Evolutionary conservation across 92 coral and sea anemone genomes (phyloP), one percentile per base, ranked within the genome.

Genomic region (Galaxea fascicularis): DNA sequence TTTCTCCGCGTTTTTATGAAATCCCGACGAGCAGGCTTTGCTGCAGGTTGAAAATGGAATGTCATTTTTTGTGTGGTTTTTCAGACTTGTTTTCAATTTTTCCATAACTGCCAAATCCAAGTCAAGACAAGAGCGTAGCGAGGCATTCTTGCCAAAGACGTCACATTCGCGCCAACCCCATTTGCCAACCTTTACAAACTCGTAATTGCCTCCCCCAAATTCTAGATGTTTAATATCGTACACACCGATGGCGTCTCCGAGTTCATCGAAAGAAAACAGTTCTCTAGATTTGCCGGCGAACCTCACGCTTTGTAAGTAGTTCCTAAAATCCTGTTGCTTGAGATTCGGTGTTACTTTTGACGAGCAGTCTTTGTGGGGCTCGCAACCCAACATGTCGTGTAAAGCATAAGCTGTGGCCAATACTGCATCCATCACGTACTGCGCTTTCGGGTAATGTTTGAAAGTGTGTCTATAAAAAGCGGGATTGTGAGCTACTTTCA

Each of bases 351-450:
- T 54, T 24, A 82, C 39, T 74, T 73, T 87, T 28, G 47, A 8
- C 1, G 91, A 62, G 78, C 98, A 94, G 58, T 86, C 90, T 71
- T 86, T 84, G 62, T 89, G 41, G 0, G 95, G 92, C 52, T 78
- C 51, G 31, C 98, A 95, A 0, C 96, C 95, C 20, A 95, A 82
- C 86, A 94, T 85, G 76, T 94, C 84, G 71, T 95, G 98, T 51
- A 95, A 71, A 4, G 98, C 93, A 45, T 91, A 90, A 0, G 98
- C 98, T 9, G 88, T 74, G 10, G 98, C 90, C 2, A 94, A 68
- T 0, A 95, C 98, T 9, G 98, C 98, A 59, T 95, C 98, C 84
- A 95, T 89, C 0, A 94, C 98, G 39, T 92, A 91, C n/a, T 91
- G 93, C 5, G 98, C 98, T 67, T 94, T 94, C 0, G 98, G 84